phyloP scores from a whole-genome alignment of 2,113 vertebrate genomes.

The Sorex araneus region DNA sequence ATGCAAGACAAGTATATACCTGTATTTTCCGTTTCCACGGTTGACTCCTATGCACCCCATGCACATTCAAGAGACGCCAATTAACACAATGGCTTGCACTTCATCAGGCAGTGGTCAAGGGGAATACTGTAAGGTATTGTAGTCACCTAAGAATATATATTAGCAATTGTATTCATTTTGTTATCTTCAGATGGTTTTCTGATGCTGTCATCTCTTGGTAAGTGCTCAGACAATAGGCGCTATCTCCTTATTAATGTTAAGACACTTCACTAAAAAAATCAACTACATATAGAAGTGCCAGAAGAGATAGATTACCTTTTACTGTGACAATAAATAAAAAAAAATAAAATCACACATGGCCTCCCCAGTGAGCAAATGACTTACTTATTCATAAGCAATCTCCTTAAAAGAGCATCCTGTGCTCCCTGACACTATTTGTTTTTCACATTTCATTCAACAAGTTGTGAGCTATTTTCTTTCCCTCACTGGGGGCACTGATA shows the following conservation, averaged over 20 bases:
- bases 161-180: background rate
- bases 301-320: background rate
- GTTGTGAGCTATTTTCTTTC: background rate
- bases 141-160: background rate
- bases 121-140: background rate
- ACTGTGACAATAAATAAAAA: background rate
- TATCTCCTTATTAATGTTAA: background rate
- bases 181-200: background rate
- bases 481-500: background rate
- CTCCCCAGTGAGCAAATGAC: background rate
- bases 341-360: background rate
- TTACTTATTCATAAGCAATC: background rate
- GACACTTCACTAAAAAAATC: background rate
- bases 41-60: background rate
- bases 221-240: background rate
- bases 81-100: background rate
- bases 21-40: background rate
- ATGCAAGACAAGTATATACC: background rate
- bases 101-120: background rate
- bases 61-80: background rate
- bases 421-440: background rate
- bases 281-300: background rate
- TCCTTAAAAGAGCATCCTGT: conserved; percentile 20
- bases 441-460: background rate
- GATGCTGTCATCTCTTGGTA: background rate